phyloP scores from a whole-genome alignment of 35 echinoderm and acorn worm species.

The Strongylocentrotus purpuratus region DNA sequence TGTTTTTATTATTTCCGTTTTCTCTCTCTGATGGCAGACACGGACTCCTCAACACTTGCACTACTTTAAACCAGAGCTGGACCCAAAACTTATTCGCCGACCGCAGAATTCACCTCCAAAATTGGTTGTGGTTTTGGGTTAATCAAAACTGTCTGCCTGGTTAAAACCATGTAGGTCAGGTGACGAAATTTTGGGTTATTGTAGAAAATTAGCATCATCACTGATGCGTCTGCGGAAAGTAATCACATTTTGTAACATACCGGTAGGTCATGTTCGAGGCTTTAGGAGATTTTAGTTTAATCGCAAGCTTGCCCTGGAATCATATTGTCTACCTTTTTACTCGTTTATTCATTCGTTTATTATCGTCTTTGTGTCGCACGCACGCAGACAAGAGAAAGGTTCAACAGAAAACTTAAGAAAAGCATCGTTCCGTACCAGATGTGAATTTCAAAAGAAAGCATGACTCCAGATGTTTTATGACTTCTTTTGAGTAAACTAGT shows the following conservation, averaged over 20 bases:
- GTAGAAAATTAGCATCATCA: constrained; percentile 3
- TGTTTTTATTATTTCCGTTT: constrained; percentile 19
- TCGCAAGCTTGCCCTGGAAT: neutral
- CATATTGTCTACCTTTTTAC: neutral
- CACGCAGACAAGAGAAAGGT: neutral
- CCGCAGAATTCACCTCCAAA: neutral
- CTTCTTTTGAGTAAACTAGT: neutral
- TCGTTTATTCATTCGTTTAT: neutral
- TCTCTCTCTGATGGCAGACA: neutral
- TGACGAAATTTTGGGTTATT: constrained; percentile 1
- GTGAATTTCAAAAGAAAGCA: neutral
- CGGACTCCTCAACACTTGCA: neutral
- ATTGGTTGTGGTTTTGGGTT: neutral
- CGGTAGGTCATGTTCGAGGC: neutral
- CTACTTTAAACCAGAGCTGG: neutral
- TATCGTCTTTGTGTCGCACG: neutral
- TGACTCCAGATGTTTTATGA: neutral
- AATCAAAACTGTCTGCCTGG: constrained; percentile 9
- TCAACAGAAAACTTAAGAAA: neutral
- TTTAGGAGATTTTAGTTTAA: neutral
- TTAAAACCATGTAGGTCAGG: constrained; percentile 2
- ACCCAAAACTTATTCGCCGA: neutral
- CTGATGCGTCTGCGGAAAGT: neutral
- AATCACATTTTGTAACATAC: neutral
- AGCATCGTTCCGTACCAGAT: neutral